phyloP scores from a whole-genome alignment of 2,113 vertebrate species.

The Aegypius monachus region DNA sequence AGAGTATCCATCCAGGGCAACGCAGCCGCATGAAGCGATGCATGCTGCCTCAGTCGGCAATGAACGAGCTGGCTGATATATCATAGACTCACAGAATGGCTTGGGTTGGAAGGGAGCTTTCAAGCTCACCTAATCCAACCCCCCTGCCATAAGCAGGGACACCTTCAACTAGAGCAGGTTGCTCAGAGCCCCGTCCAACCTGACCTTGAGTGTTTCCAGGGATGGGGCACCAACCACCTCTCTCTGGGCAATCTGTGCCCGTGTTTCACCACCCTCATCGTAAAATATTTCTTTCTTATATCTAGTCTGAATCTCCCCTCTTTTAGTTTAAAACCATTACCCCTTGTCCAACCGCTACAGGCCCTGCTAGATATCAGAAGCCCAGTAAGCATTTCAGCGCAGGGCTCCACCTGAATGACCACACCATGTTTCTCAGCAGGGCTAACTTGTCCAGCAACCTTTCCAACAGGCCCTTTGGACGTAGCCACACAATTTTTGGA shows the following conservation, averaged over 20 bases:
- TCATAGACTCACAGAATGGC: not conserved
- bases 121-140: not conserved
- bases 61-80: not conserved
- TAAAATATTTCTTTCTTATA: not conserved
- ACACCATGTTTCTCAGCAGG: not conserved
- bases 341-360: not conserved
- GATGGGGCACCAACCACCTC: not conserved
- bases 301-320: not conserved
- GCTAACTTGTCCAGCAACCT: not conserved
- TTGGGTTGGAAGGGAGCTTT: not conserved
- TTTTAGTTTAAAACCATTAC: not conserved
- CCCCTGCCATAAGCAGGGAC: not conserved
- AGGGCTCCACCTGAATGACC: not conserved
- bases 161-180: not conserved
- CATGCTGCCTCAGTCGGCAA: rapidly evolving
- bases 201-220: not conserved
- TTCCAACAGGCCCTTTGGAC: not conserved
- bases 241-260: not conserved
- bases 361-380: not conserved
- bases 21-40: not conserved
- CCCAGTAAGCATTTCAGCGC: not conserved
- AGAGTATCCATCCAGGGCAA: not conserved
- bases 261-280: rapidly evolving
- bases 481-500: not conserved
- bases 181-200: not conserved